Base-by-base conservation (phyloP, 2,888 invertebrate genomes). In the Morpho helenor region DNA sequence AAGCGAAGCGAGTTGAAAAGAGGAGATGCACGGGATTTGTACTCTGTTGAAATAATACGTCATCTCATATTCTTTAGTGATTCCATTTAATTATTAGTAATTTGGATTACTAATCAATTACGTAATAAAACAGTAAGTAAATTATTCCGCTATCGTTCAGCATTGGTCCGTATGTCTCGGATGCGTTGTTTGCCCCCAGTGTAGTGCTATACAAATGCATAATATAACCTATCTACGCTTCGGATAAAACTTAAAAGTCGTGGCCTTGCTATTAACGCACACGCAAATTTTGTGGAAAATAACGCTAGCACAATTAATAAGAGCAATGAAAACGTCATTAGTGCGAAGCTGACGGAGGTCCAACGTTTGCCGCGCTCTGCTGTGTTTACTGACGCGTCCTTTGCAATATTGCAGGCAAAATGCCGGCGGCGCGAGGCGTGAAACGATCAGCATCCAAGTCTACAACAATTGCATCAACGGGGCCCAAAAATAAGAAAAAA, bases 351-450 rank as follows among this genome's bases (percentile, higher is more conserved):
- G 72, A 75, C 73, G 67, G 64, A 64, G 70, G 64, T 65, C 61
- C 70, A 70, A 72, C 69, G 74, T 83, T 85, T 88, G 81, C 83
- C 83, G 85, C 87, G 87, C 81, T 80, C 74, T 70, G 49, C 52
- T 59, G 76, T 84, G 79, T 80, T 83, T 84, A 84, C 81, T 87
- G 85, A 86, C 80, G 85, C 85, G 79, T 84, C 77, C 80, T 76
- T 85, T 84, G 80, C 82, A 81, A 79, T 84, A 85, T 89, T 88
- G 80, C 87, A 90, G 89, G 68, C 81, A 84, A 71, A 77, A 91
- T 91, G 91, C 91, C 91, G 84, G 88, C 91, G 73, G 84, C 90
- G 68, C 82, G 91, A 71, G 91, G 91, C 69, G 84, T 87, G 63
- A 91, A 91, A 77, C 83, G 91, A 72, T 72, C 90, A 66, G 90